A percentile compares a stretch with the other conserved stretches of the same genome.
phyloP scores from a whole-genome alignment of 2,888 invertebrate genomes.

The Branchellion lobata region DNA sequence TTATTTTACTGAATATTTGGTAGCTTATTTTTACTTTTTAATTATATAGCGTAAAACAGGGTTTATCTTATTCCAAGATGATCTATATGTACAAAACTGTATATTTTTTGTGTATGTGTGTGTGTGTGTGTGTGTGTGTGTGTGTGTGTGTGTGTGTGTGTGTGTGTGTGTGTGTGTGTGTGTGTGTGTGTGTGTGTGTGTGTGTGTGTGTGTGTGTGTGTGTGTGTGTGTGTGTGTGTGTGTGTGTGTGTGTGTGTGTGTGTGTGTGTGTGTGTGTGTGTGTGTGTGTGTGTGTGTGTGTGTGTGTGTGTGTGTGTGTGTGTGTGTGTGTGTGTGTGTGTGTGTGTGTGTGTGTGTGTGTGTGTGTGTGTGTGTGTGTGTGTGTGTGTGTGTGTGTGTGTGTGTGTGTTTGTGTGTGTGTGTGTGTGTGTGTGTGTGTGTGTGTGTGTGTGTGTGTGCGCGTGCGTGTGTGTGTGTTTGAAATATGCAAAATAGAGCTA shows the following conservation, averaged over 20 bases:
- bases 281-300: not conserved
- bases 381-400: constrained; percentile 10
- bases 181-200: not conserved
- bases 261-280: not conserved
- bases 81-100: not conserved
- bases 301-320: not conserved
- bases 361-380: constrained; percentile 12
- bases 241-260: not conserved
- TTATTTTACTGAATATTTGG: no score
- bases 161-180: not conserved
- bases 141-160: not conserved
- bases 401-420: no score
- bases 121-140: not conserved
- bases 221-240: not conserved
- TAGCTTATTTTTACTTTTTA: no score
- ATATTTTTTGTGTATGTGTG: not conserved
- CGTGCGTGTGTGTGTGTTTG: no score
- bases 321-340: not conserved
- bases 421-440: no score
- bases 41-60: no score
- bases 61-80: no score
- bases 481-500: no score
- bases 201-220: not conserved
- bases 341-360: not conserved
- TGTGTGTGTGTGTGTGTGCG: no score